Conservation (phyloP, 92 coral and sea anemone genomes). For the Phymanthus crucifer region DNA sequence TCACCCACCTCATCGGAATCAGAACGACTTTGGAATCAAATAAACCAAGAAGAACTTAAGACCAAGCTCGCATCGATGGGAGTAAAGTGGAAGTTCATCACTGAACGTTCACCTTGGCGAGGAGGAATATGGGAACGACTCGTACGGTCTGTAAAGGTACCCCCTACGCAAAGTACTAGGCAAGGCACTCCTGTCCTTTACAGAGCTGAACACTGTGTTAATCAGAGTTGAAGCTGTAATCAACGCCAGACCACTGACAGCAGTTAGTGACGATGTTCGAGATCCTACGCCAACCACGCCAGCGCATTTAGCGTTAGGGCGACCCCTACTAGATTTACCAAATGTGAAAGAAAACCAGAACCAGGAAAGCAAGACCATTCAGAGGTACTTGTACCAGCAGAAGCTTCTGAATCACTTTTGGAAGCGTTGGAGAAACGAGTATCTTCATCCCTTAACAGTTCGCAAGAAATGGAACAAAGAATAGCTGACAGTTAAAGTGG, state of each 20-base stretch:
- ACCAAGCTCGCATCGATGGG: conserved; percentile 27
- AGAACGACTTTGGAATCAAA: conserved; percentile 4
- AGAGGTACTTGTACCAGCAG: conserved; percentile 37
- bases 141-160: conserved; percentile 10
- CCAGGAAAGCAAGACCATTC: neutral
- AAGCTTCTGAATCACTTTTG: conserved; percentile 32
- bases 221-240: conserved; percentile 24
- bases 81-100: conserved; percentile 28
- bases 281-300: conserved; percentile 37
- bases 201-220: conserved; percentile 19
- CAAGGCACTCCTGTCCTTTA: conserved; percentile 29
- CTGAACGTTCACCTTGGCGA: conserved; percentile 29
- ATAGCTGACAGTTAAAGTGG: conserved; percentile 12
- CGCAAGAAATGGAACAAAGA: conserved; percentile 38
- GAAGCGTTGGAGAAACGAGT: conserved; percentile 44
- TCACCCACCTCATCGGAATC: neutral
- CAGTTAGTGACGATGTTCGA: conserved; percentile 39
- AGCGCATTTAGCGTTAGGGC: conserved; percentile 45
- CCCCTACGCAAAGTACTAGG: conserved; percentile 29
- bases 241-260: conserved; percentile 31
- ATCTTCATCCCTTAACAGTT: conserved; percentile 16
- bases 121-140: conserved; percentile 37
- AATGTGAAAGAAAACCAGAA: conserved; percentile 2
- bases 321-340: conserved; percentile 29
- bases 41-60: conserved; percentile 27